Evolutionary conservation across 2,888 invertebrate genomes (phyloP).

Genomic region (Patella depressa): DNA sequence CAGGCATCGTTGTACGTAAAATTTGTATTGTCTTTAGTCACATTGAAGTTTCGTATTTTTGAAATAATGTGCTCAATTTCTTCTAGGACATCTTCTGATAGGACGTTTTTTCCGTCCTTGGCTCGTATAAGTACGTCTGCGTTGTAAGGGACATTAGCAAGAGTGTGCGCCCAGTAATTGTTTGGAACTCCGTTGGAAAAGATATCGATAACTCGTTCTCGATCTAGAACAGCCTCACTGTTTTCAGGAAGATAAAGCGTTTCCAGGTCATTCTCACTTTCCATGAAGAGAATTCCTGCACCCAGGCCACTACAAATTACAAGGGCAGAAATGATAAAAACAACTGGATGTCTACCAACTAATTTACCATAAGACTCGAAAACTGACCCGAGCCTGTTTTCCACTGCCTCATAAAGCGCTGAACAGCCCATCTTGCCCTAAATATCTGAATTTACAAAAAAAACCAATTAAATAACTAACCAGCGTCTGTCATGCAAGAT

Average conservation of each 20-base stretch:
- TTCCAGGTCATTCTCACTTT: conserved; percentile 45
- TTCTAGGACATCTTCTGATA: conserved; percentile 24
- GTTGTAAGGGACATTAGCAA: conserved; percentile 23
- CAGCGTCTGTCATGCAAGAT: too few species aligned
- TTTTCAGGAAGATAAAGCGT: conserved; percentile 52
- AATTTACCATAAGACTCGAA: conserved; percentile 41
- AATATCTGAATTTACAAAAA: too few species aligned
- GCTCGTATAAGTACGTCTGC: conserved; percentile 36
- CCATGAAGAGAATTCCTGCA: conserved; percentile 25
- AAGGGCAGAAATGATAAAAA: conserved; percentile 32
- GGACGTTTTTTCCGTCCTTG: conserved; percentile 24
- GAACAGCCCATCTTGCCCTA: too few species aligned
- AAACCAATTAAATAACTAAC: too few species aligned
- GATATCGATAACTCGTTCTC: conserved; percentile 28
- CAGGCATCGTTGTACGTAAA: conserved; percentile 27
- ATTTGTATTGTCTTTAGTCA: conserved; percentile 10
- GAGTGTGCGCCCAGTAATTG: conserved; percentile 35
- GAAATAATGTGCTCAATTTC: conserved; percentile 26
- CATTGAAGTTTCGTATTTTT: conserved; percentile 14
- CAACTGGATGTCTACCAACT: conserved; percentile 37
- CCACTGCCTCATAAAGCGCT: too few species aligned
- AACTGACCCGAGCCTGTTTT: background rate
- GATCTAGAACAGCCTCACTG: conserved; percentile 49
- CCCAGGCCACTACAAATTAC: conserved; percentile 41
- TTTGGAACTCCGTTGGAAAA: conserved; percentile 40